Conservation (phyloP, 2,888 invertebrate species). For the Acleris cristana region DNA sequence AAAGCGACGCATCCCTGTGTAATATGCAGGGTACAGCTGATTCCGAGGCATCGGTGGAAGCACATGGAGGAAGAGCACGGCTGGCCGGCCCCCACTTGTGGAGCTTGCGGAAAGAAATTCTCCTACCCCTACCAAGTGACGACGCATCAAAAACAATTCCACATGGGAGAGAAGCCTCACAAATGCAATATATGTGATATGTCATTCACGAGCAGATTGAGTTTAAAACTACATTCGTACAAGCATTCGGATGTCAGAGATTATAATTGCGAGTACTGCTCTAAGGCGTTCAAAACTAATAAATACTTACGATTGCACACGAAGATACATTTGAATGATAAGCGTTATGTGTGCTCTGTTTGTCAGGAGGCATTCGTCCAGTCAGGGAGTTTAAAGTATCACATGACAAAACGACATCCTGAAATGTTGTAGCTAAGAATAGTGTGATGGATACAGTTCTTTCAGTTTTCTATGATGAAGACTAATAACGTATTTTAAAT, state of each 20-base stretch:
- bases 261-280: constrained; percentile 20
- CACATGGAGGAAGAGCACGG: constrained; percentile 30
- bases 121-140: constrained; percentile 24
- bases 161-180: constrained; percentile 26
- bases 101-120: constrained; percentile 34
- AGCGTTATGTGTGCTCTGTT: constrained; percentile 32
- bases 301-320: constrained; percentile 22
- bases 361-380: constrained; percentile 43
- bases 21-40: constrained; percentile 6
- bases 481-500: too few relatives aligned
- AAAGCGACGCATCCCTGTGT: constrained; percentile 32
- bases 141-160: constrained; percentile 26
- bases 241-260: constrained; percentile 23
- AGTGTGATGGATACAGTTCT: background rate
- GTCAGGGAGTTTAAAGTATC: constrained; percentile 34
- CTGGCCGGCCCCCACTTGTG: constrained; percentile 29
- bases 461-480: too few relatives aligned
- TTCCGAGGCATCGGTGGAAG: constrained; percentile 21
- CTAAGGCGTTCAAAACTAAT: constrained; percentile 26
- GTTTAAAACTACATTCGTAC: constrained; percentile 12
- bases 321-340: constrained; percentile 36
- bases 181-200: constrained; percentile 18
- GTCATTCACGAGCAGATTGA: background rate
- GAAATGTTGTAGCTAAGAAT: background rate
- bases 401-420: constrained; percentile 43